Conservation (phyloP, 1,140 invertebrate genomes). For the Trissolcus basalis region DNA sequence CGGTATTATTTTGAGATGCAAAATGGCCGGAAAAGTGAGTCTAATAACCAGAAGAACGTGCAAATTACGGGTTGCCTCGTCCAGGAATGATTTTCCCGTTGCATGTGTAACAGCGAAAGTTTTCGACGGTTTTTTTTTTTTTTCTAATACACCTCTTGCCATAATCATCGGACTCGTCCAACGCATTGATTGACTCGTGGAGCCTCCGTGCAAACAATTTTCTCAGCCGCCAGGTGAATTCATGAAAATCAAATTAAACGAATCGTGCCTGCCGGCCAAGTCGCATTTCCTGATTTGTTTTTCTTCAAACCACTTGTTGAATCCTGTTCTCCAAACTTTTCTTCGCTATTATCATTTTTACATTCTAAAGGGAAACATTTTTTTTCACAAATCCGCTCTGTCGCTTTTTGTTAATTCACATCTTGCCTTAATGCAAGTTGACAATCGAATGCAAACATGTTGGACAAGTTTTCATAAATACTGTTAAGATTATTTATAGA, state of each 20-base stretch:
- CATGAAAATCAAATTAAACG: slow-evolving; percentile 54
- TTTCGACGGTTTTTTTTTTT: slow-evolving; percentile 15
- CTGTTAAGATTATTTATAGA: too few relatives aligned
- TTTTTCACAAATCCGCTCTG: too few relatives aligned
- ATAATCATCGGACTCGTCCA: slow-evolving; percentile 47
- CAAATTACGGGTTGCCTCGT: slow-evolving; percentile 45
- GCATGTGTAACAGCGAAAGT: slow-evolving; percentile 60
- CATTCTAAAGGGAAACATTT: too few relatives aligned
- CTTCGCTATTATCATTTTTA: too few relatives aligned
- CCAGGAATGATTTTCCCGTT: slow-evolving; percentile 54
- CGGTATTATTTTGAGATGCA: slow-evolving; percentile 13
- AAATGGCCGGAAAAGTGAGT: slow-evolving; percentile 18
- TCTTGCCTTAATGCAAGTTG: too few relatives aligned
- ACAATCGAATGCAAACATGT: too few relatives aligned
- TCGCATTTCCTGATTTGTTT: slow-evolving; percentile 27
- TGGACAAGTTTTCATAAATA: too few relatives aligned
- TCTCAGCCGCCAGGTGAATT: slow-evolving; percentile 40
- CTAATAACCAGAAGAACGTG: slow-evolving; percentile 30
- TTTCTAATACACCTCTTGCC: slow-evolving; percentile 19
- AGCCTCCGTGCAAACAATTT: slow-evolving; percentile 31
- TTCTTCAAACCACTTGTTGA: slow-evolving; percentile 4
- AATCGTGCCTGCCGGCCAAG: slow-evolving; percentile 8
- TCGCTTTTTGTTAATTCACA: too few relatives aligned
- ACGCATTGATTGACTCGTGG: slow-evolving; percentile 48
- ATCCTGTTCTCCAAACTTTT: too few relatives aligned